Percentiles rank a stretch among this genome's conserved stretches.
phyloP scores from a whole-genome alignment of 2,888 invertebrate genomes.

The Euclidia mi region DNA sequence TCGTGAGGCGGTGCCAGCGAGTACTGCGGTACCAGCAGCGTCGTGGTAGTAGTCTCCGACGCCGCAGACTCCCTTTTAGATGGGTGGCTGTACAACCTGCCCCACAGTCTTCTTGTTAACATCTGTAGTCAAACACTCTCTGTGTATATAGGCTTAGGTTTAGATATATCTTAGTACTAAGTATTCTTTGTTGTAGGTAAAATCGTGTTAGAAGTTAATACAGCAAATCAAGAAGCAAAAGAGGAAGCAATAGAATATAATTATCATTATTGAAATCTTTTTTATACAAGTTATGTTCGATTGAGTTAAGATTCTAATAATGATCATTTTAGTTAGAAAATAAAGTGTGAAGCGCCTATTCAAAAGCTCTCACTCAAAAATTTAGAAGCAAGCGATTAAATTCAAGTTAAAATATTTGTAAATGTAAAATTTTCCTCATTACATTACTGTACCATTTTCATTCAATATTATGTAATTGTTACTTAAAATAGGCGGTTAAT shows the following conservation, averaged over 20 bases:
- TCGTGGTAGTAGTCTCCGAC: conserved; percentile 95
- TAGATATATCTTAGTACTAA: conserved; percentile 33
- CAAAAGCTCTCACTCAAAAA: conserved; percentile 1
- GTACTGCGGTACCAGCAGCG: conserved; percentile 89
- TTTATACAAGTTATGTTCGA: too few species aligned
- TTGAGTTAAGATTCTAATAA: not conserved
- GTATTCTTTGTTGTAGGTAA: not conserved
- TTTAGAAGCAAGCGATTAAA: conserved; percentile 1
- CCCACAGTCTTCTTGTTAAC: conserved; percentile 66
- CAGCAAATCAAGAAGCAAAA: conserved; percentile 9
- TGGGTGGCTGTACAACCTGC: conserved; percentile 93
- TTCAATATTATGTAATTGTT: too few species aligned
- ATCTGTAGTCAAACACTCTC: conserved; percentile 60
- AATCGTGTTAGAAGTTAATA: not conserved
- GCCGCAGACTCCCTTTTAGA: conserved; percentile 95
- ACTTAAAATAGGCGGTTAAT: too few species aligned
- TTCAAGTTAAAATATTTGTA: not conserved
- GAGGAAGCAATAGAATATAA: not conserved
- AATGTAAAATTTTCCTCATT: not conserved
- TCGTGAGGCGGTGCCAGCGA: conserved; percentile 83
- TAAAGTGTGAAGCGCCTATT: not conserved
- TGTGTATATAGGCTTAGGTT: conserved; percentile 54
- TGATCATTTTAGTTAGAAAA: conserved; percentile 1
- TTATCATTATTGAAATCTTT: not conserved
- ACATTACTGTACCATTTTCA: too few species aligned